A percentile compares a stretch with the other conserved stretches of the same genome.
These are phyloP conservation scores for Cossypha polioptera DNA, from an alignment of 2,797 vertebrate genomes.

Conservation along the genomic window DNA sequence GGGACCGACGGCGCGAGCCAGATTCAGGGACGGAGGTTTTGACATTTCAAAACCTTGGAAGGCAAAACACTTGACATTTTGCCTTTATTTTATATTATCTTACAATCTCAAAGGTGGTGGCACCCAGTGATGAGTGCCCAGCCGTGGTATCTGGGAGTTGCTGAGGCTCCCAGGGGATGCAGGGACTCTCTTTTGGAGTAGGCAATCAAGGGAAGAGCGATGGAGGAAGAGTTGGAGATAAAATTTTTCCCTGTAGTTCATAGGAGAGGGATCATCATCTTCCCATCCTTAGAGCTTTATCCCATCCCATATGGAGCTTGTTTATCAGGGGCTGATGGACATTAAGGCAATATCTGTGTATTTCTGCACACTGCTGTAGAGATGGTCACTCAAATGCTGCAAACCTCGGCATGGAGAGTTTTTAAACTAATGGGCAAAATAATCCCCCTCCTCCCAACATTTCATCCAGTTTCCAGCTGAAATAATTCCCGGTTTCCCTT, in stretches of 20 bases:
- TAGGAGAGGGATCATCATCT: not conserved
- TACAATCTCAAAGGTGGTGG: not conserved
- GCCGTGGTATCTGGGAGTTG: accelerated
- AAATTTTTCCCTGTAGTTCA: not conserved
- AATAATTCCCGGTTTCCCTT: constrained; percentile 16
- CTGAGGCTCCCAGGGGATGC: not conserved
- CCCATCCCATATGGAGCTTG: not conserved
- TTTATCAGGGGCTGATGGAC: not conserved
- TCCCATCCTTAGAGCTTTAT: not conserved
- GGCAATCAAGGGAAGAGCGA: not conserved
- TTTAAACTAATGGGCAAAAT: not conserved
- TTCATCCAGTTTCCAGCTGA: not conserved
- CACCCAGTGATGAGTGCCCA: not conserved
- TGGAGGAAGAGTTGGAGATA: not conserved
- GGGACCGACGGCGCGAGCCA: not conserved
- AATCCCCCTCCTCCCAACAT: not conserved
- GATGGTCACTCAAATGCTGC: not conserved
- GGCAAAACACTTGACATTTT: not conserved
- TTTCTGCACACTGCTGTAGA: not conserved
- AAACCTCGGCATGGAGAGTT: accelerated
- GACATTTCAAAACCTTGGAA: not conserved
- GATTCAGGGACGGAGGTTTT: not conserved
- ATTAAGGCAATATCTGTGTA: not conserved
- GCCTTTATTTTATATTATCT: not conserved
- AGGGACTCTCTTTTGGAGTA: not conserved